These are phyloP conservation scores for Heterotis niloticus DNA, from an alignment of 2,113 vertebrate species.

Conservation along the genomic window DNA sequence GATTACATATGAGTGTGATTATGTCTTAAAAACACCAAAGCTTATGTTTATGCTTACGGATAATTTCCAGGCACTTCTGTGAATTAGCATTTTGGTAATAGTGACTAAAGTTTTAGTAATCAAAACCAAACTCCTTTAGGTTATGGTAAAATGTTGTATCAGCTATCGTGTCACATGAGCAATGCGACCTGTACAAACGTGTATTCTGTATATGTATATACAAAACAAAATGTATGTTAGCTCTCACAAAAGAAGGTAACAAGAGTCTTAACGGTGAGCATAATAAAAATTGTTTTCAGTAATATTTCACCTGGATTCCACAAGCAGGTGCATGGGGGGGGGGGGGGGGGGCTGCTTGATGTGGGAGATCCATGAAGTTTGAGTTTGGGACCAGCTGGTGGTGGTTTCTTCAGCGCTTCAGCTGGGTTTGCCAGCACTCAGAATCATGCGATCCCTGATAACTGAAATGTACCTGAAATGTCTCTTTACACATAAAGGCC, in stretches of 20 bases:
- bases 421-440: too few relatives aligned
- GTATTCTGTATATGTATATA: constrained; percentile 8
- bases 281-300: constrained; percentile 52
- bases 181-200: neutral
- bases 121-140: neutral
- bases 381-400: too few relatives aligned
- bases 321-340: neutral
- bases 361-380: too few relatives aligned
- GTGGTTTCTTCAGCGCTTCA: too few relatives aligned
- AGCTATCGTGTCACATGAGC: neutral
- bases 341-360: too few relatives aligned
- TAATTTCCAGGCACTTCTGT: neutral
- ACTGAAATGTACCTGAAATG: too few relatives aligned
- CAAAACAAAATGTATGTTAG: constrained; percentile 1
- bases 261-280: neutral
- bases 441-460: too few relatives aligned
- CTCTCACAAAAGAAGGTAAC: constrained; percentile 12
- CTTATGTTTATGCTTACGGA: neutral
- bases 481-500: too few relatives aligned
- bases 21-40: constrained; percentile 16
- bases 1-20: constrained; percentile 12
- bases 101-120: constrained; percentile 7
- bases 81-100: constrained; percentile 4
- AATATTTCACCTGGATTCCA: constrained; percentile 22
- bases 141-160: neutral